phyloP scores from a whole-genome alignment of 1,140 invertebrate genomes.

The Phymastichus coffea region DNA sequence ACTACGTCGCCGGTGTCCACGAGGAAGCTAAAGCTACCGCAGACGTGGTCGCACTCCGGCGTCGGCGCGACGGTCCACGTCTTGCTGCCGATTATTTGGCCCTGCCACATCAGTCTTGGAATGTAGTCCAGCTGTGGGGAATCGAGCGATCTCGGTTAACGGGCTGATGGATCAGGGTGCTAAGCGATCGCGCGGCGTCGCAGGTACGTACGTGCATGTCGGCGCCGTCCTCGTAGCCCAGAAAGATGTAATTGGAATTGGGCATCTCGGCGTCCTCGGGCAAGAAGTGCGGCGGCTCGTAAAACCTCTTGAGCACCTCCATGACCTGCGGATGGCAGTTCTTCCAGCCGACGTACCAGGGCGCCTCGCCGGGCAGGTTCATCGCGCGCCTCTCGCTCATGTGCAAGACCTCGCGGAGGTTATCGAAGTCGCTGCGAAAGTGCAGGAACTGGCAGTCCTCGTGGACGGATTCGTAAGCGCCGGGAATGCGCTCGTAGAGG shows the following conservation, averaged over 20 bases:
- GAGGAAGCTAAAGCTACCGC: slow-evolving; percentile 70
- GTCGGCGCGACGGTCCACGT: slow-evolving; percentile 83
- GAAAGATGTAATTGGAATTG: slow-evolving; percentile 89
- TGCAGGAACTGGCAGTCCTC: slow-evolving; percentile 87
- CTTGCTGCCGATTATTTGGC: slow-evolving; percentile 84
- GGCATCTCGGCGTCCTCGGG: slow-evolving; percentile 86
- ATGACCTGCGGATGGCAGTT: slow-evolving; percentile 83
- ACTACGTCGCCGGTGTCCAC: slow-evolving; percentile 86
- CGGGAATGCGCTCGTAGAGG: slow-evolving; percentile 68
- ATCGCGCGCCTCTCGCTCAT: slow-evolving; percentile 69
- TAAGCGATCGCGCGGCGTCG: too few relatives aligned
- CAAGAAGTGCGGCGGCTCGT: slow-evolving; percentile 82
- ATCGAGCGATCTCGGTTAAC: too few relatives aligned
- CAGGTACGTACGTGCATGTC: slow-evolving; percentile 83
- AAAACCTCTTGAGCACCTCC: slow-evolving; percentile 74
- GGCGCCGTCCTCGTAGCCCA: slow-evolving; percentile 89
- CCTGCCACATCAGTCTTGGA: slow-evolving; percentile 89
- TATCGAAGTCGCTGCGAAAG: slow-evolving; percentile 82
- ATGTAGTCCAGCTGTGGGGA: slow-evolving; percentile 94
- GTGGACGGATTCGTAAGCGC: slow-evolving; percentile 67
- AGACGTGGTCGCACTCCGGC: slow-evolving; percentile 83
- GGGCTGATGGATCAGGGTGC: too few relatives aligned
- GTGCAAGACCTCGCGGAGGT: slow-evolving; percentile 75
- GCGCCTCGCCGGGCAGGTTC: slow-evolving; percentile 62
- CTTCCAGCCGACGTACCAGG: slow-evolving; percentile 93